These are phyloP conservation scores for Gasteruption jaculator DNA, from an alignment of 2,888 invertebrate genomes.

Conservation along the genomic window DNA sequence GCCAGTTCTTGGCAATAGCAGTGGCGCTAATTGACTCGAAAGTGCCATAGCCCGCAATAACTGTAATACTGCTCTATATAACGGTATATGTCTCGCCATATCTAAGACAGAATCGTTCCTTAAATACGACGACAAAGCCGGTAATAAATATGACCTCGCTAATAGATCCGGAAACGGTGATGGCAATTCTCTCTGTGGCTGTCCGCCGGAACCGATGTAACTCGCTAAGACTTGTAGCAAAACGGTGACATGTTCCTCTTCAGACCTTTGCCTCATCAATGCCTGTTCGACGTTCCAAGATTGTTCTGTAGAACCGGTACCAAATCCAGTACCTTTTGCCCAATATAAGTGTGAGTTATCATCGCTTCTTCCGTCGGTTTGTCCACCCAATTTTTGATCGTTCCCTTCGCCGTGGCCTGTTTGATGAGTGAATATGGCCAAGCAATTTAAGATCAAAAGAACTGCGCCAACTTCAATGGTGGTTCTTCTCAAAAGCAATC, in stretches of 20 bases:
- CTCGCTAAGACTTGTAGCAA: slow-evolving; percentile 78
- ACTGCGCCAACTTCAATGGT: slow-evolving; percentile 82
- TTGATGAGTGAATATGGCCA: slow-evolving; percentile 86
- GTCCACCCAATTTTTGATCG: slow-evolving; percentile 44
- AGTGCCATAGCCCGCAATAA: slow-evolving; percentile 73
- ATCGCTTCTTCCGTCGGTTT: slow-evolving; percentile 49
- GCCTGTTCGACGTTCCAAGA: slow-evolving; percentile 97
- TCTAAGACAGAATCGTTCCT: slow-evolving; percentile 94
- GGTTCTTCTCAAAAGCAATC: slow-evolving; percentile 68
- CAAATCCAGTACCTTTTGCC: slow-evolving; percentile 97
- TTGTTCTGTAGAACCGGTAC: slow-evolving; percentile 91
- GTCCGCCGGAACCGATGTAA: slow-evolving; percentile 75
- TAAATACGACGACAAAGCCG: slow-evolving; percentile 84
- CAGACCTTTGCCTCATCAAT: slow-evolving; percentile 79
- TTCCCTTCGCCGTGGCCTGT: slow-evolving; percentile 54
- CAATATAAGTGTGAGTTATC: slow-evolving; percentile 80
- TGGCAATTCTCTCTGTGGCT: slow-evolving; percentile 58
- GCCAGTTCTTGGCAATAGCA: slow-evolving; percentile 60
- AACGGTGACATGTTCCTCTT: slow-evolving; percentile 92
- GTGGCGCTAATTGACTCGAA: slow-evolving; percentile 58
- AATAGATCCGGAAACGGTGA: slow-evolving; percentile 71
- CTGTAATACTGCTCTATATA: slow-evolving; percentile 82
- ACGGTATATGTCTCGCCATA: slow-evolving; percentile 94
- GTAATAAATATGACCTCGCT: slow-evolving; percentile 78
- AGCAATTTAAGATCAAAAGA: slow-evolving; percentile 78